Evolutionary conservation across 1,140 invertebrate genomes (phyloP).

Genomic region (Drosophila insularis): DNA sequence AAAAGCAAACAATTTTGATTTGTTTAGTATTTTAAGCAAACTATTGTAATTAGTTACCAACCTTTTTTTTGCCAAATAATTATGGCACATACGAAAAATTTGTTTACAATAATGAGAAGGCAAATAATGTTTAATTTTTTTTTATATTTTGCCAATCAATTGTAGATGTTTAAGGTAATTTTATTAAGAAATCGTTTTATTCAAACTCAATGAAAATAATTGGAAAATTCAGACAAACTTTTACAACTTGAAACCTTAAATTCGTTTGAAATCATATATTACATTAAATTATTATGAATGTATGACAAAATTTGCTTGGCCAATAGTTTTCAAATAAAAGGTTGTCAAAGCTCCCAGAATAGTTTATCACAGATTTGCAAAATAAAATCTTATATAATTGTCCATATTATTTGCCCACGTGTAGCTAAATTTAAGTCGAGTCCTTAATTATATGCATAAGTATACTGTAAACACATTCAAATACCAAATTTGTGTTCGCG

Average conservation of each 20-base stretch:
- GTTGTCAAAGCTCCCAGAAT: no score
- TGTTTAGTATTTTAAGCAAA: neutral
- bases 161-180: neutral
- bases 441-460: neutral
- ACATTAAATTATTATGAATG: no score
- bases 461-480: neutral
- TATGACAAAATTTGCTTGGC: no score
- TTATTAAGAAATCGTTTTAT: slow-evolving; percentile 7
- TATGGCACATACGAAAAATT: neutral
- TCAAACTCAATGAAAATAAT: neutral
- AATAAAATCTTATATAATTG: neutral
- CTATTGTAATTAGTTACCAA: slow-evolving; percentile 5
- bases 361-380: no score
- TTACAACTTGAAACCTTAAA: no score
- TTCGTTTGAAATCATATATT: no score
- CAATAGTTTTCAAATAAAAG: no score
- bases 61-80: neutral
- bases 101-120: neutral
- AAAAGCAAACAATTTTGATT: neutral
- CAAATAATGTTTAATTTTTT: neutral
- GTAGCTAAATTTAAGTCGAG: slow-evolving; percentile 5
- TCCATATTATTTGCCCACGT: neutral
- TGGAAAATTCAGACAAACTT: no score
- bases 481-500: slow-evolving; percentile 54
- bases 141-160: neutral